Percentiles rank a stretch among this genome's conserved stretches.
These are phyloP conservation scores for Callospermophilus lateralis DNA, from an alignment of 2,113 vertebrate species.

Conservation along the genomic window DNA sequence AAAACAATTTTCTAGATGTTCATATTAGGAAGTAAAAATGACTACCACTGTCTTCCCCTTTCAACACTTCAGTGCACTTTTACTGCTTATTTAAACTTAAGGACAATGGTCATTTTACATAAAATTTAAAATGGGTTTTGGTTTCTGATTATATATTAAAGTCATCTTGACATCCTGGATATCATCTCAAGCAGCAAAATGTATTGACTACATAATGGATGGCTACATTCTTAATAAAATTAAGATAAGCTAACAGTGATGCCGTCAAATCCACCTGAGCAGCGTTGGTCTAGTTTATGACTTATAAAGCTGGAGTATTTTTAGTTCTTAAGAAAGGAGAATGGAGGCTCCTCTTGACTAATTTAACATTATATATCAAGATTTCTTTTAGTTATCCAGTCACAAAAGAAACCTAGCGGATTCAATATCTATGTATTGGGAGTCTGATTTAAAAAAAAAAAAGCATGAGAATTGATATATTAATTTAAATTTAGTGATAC, in stretches of 20 bases:
- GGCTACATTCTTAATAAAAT: background rate
- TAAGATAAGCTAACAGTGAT: background rate
- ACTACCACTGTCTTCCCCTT: background rate
- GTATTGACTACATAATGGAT: background rate
- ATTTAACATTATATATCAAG: background rate
- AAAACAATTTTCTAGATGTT: background rate
- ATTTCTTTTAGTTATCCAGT: constrained; percentile 12
- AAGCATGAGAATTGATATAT: background rate
- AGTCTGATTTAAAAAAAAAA: background rate
- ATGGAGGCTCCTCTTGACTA: background rate
- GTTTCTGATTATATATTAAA: background rate
- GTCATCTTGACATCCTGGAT: background rate
- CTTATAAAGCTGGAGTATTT: constrained; percentile 44
- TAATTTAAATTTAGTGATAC: constrained; percentile 29
- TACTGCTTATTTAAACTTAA: constrained; percentile 44
- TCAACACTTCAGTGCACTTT: constrained; percentile 7
- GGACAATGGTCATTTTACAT: background rate
- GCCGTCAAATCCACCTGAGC: background rate
- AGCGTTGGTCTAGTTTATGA: background rate
- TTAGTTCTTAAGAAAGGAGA: constrained; percentile 19
- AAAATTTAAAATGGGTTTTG: background rate
- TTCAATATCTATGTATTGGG: constrained; percentile 36
- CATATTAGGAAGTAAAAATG: constrained; percentile 44
- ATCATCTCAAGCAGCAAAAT: background rate
- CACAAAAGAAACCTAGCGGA: background rate